These are phyloP conservation scores for Ecliptopera silaceata DNA, from an alignment of 2,888 invertebrate genomes.

Conservation along the genomic window DNA sequence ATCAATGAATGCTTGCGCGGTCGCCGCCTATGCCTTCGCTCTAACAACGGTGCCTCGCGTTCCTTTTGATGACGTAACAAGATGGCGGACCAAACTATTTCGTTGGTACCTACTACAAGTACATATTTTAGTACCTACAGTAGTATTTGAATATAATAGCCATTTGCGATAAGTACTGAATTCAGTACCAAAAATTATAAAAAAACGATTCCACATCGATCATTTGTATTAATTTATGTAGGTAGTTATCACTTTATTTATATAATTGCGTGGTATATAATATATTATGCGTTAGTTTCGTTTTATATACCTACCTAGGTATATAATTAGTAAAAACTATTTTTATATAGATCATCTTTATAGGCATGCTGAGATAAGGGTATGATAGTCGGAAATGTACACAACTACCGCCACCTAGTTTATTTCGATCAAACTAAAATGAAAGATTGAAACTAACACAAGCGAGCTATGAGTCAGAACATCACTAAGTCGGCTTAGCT, in stretches of 20 bases:
- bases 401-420: conserved; percentile 30
- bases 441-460: not conserved
- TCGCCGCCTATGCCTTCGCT: conserved; percentile 52
- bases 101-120: conserved; percentile 40
- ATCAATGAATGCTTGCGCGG: conserved; percentile 76
- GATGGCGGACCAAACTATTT: conserved; percentile 65
- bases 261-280: no score
- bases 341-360: not conserved
- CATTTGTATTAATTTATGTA: no score
- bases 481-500: not conserved
- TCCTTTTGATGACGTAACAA: conserved; percentile 75
- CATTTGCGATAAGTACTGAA: no score
- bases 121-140: no score
- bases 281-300: not conserved
- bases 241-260: no score
- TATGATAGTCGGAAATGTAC: not conserved
- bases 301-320: not conserved
- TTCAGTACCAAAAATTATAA: no score
- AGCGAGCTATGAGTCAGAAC: not conserved
- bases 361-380: not conserved
- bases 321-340: not conserved
- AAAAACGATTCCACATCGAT: no score
- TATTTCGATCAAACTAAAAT: not conserved
- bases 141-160: no score
- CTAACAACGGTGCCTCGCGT: conserved; percentile 66